Evolutionary conservation across 1,140 invertebrate genomes (phyloP).

Genomic region (Drosophila murphyi): DNA sequence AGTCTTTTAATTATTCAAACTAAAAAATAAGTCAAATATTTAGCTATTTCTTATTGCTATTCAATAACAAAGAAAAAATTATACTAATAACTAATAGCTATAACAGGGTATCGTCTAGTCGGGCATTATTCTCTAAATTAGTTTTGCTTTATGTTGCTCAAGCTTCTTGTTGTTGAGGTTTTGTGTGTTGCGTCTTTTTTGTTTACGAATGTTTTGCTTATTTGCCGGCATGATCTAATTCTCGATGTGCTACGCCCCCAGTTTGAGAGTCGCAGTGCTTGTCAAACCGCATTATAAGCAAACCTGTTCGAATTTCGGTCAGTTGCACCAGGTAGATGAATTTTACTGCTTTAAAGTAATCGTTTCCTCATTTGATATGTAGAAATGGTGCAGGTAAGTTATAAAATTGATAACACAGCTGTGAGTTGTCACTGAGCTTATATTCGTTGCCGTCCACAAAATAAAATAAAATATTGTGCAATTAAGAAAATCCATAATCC

Average conservation of each 20-base stretch:
- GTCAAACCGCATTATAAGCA: neutral
- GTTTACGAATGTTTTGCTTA: slow-evolving; percentile 44
- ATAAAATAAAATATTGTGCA: too few relatives aligned
- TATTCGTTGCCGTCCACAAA: too few relatives aligned
- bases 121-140: neutral
- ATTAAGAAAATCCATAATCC: too few relatives aligned
- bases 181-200: slow-evolving; percentile 27
- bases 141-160: slow-evolving; percentile 5
- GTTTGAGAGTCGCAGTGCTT: slow-evolving; percentile 24
- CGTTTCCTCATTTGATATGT: neutral
- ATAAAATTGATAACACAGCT: too few relatives aligned
- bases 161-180: slow-evolving; percentile 21
- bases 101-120: slow-evolving; percentile 3
- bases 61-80: neutral
- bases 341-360: neutral
- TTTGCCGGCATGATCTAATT: slow-evolving; percentile 43
- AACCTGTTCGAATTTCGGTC: slow-evolving; percentile 5
- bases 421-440: too few relatives aligned
- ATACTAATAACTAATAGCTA: neutral
- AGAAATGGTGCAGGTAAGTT: neutral
- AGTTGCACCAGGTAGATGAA: neutral
- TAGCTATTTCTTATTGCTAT: neutral
- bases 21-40: too few relatives aligned
- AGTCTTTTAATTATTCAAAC: too few relatives aligned
- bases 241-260: slow-evolving; percentile 12